Evolutionary conservation across 2,797 vertebrate species (phyloP), one percentile per base, ranked within the genome.

Genomic region (Phalloptychus januarius): DNA sequence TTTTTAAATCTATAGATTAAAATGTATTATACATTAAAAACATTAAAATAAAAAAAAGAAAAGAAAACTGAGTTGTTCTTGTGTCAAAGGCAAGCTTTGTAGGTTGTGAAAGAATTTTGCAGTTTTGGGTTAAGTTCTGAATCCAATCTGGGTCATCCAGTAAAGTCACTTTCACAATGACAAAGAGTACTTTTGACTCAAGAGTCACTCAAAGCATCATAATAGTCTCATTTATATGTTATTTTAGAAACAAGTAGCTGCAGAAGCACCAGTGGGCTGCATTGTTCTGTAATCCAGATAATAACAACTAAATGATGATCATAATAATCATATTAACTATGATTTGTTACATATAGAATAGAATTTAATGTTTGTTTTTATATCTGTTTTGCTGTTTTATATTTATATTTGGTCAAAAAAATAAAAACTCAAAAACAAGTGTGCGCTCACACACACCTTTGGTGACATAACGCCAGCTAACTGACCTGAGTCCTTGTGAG

Each of bases 1-100:
- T 84, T 73, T 77, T 58, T 73, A 23, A 76, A 52, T 54, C 25
- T 65, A 54, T 45, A 40, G 45, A 16, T 44, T 18, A 72, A 52
- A 75, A 56, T 7, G 25, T 12, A 18, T 11, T 28, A 61, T 18
- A 31, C 25, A 16, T 44, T 31, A 28, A 28, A 20, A 74, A 56
- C 25, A 18, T 5, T 1, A 2, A 15, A 1, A 10, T 28, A 33
- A 11, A 5, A 42, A 5, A 61, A 33, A 28, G 1, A 4, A 23
- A 58, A 28, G 16, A 42, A 6, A 75, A 45, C 11, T 4, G 4
- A 42, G 11, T 45, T 61, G 31, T 38, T 10, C 7, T 44, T 58
- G 7, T 54, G 20, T 28, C n/a, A 56, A n/a, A 36, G 56, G 6
- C 7, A 45, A 23, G 5, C 52, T 40, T 54, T 36, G 38, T 7